Evolutionary conservation across 2,797 vertebrate species (phyloP), one percentile per base, ranked within the genome.

Genomic region (Epinephelus awoara): DNA sequence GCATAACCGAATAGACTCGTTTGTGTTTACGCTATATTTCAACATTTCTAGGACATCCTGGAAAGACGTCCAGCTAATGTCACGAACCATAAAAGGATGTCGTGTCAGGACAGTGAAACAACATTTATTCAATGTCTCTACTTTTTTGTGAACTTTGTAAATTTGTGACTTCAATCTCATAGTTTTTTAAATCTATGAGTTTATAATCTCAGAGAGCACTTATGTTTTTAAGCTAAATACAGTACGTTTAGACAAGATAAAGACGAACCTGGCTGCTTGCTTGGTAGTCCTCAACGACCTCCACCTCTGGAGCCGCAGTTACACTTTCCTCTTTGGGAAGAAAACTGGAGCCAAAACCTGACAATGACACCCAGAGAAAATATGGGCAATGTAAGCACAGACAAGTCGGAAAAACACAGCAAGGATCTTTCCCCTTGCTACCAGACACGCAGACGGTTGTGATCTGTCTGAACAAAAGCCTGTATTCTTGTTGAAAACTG

Each of bases 281-380:
- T 93, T 97, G 97, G 91, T 97, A 97, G 61, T 97, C 95, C 57
- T 96, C 95, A 61, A 85, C 93, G 77, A 94, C 93, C 86, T 95
- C 96, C 90, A 96, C 96, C 90, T 96, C 93, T 67, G 97, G 95
- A 75, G 94, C 92, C 42, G 95, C 90, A 44, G 96, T 96, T 70
- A 97, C 73, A 61, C 97, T 98, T 92, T 98, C 97, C 89, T 99
- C 98, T 85, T 98, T 98, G 67, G 97, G 97, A 81, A 98, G 96
- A 92, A 99, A 99, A 90, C 96, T 97, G 86, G 98, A 99, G 81
- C 97, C 96, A 93, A 99, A 99, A 91, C 96, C 98, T 99, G 89
- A 83, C 54, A 77, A 69, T 59, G 81, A 90, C 77, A 90, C 75
- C 75, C 85, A 83, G 73, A 87, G 69, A 88, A 81, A 88, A 83